Conservation (phyloP, 2,113 vertebrate genomes). For the Anoura caudifer region DNA sequence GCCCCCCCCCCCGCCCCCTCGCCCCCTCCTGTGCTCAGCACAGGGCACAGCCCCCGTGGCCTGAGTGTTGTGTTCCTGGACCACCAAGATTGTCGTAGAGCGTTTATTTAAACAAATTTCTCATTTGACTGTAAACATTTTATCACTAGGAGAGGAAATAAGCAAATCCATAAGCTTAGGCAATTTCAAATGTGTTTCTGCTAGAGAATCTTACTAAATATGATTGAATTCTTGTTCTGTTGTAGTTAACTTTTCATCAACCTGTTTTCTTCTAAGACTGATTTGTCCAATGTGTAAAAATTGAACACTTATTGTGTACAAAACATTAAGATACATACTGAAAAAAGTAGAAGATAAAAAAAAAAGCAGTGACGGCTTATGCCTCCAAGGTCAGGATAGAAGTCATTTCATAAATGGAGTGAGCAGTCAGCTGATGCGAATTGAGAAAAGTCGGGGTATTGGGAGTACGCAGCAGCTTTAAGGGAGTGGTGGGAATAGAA, state of each 20-base stretch:
- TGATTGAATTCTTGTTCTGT: not conserved
- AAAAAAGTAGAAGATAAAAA: not conserved
- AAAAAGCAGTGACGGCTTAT: not conserved
- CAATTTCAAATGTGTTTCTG: not conserved
- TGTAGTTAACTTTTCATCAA: not conserved
- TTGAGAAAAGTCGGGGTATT: not conserved
- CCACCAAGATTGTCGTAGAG: not conserved
- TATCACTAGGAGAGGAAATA: not conserved
- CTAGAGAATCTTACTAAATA: not conserved
- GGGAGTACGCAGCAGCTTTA: not conserved
- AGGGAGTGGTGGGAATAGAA: not conserved
- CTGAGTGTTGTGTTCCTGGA: not conserved
- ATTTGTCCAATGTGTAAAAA: not conserved
- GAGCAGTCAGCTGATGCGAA: not conserved
- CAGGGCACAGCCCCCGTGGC: too few relatives aligned
- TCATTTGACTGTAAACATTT: not conserved
- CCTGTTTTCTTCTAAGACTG: not conserved
- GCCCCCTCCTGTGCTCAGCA: not conserved
- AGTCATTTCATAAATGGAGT: not conserved
- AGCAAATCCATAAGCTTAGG: not conserved
- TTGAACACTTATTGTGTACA: not conserved
- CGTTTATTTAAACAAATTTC: not conserved
- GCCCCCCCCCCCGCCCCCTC: too few relatives aligned
- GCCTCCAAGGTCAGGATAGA: not conserved
- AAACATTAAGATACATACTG: not conserved